Conservation (phyloP, 2,888 invertebrate genomes). For the Branchipolynoe longqiensis region DNA sequence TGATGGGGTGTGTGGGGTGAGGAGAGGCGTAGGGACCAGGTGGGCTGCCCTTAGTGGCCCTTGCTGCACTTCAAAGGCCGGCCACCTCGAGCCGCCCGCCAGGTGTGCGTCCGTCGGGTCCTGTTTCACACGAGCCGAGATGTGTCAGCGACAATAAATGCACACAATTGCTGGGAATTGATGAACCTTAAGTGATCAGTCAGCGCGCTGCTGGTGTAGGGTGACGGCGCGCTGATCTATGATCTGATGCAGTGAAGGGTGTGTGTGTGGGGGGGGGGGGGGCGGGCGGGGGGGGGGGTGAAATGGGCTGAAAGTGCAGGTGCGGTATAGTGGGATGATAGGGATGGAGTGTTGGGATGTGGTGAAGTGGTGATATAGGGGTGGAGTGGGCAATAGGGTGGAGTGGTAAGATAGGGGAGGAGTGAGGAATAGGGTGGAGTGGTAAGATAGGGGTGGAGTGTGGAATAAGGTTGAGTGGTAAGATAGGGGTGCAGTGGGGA, state of each 20-base stretch:
- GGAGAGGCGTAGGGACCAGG: background rate
- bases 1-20: no score
- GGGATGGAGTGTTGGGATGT: background rate
- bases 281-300: no score
- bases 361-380: background rate
- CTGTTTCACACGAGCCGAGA: slow-evolving; percentile 38
- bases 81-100: background rate
- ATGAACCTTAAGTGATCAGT: slow-evolving; percentile 48
- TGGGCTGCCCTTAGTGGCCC: slow-evolving; percentile 23
- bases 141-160: slow-evolving; percentile 49
- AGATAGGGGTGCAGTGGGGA: no score
- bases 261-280: no score
- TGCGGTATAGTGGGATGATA: background rate
- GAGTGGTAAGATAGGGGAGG: no score
- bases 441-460: no score
- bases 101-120: slow-evolving; percentile 8
- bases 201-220: background rate
- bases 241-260: no score
- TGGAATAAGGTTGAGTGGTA: no score
- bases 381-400: no score
- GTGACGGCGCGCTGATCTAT: slow-evolving; percentile 25
- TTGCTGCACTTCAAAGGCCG: slow-evolving; percentile 15
- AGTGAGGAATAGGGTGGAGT: no score
- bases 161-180: slow-evolving; percentile 23
- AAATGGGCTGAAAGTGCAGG: background rate